Conservation (phyloP, 2,113 vertebrate genomes). For the Ceyx margarethae region DNA sequence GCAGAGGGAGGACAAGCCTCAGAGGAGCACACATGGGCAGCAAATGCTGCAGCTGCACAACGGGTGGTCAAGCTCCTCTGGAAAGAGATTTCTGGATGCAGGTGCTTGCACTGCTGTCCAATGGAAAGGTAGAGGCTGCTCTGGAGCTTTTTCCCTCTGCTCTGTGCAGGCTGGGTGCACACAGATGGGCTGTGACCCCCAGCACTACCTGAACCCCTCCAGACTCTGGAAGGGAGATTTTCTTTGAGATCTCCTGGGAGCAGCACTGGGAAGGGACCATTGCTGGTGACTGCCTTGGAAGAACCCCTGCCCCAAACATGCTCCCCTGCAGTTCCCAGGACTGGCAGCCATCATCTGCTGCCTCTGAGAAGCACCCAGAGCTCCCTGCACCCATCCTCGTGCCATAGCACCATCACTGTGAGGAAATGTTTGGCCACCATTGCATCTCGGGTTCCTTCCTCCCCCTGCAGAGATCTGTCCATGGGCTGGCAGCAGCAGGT, state of each 20-base stretch:
- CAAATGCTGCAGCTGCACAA: slow-evolving; percentile 21
- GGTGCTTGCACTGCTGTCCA: not conserved
- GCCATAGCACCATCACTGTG: accelerated
- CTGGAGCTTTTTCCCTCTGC: not conserved
- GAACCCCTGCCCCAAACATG: not conserved
- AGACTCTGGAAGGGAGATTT: not conserved
- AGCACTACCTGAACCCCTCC: not conserved
- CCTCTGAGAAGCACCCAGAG: not conserved
- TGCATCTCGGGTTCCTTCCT: not conserved
- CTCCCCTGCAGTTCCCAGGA: not conserved
- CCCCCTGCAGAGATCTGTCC: not conserved
- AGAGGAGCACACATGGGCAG: not conserved
- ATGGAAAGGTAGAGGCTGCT: not conserved
- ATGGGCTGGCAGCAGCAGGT: accelerated
- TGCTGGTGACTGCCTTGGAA: not conserved
- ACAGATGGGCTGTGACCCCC: not conserved
- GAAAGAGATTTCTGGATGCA: not conserved
- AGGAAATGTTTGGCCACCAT: not conserved
- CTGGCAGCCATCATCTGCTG: accelerated
- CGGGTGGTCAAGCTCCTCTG: not conserved
- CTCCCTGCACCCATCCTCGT: accelerated
- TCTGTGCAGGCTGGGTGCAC: not conserved
- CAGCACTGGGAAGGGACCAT: not conserved
- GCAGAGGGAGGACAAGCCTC: not conserved
- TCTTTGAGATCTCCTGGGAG: not conserved